Evolutionary conservation across 1,140 invertebrate genomes (phyloP).

Genomic region (Panagrolaimus sp.): DNA sequence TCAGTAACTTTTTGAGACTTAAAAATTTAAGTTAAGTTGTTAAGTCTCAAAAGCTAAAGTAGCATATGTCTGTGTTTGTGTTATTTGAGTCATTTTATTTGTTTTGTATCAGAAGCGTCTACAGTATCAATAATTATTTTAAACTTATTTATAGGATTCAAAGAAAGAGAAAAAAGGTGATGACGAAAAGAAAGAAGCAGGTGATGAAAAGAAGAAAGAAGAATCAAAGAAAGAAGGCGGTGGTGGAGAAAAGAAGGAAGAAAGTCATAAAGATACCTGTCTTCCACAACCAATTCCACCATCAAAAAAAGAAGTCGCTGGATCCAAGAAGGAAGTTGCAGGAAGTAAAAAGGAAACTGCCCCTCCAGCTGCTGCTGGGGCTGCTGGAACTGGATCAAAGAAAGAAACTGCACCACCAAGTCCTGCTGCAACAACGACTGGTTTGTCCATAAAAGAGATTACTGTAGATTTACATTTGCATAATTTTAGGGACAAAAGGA

Average conservation of each 20-base stretch:
- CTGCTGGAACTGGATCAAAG: conserved; percentile 8
- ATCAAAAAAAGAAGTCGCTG: conserved; percentile 13
- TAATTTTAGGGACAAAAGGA: background rate
- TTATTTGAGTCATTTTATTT: no score
- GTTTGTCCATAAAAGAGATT: background rate
- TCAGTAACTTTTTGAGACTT: background rate
- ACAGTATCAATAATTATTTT: background rate
- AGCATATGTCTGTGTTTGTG: no score
- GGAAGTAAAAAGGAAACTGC: background rate
- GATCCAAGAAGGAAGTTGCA: conserved; percentile 3
- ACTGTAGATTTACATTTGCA: background rate
- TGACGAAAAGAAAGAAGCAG: background rate
- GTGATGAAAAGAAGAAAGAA: background rate
- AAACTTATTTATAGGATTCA: background rate
- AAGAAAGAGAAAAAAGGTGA: conserved; percentile 16
- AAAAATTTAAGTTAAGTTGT: no score
- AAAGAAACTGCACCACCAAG: conserved; percentile 3
- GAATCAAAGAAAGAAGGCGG: conserved; percentile 20
- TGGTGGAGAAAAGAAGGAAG: conserved; percentile 20
- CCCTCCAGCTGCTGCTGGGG: conserved; percentile 6
- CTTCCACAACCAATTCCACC: background rate
- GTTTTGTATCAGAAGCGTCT: no score
- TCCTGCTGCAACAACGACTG: background rate
- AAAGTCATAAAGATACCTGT: background rate
- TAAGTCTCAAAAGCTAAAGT: no score